phyloP scores from a whole-genome alignment of 2,797 vertebrate species.

The Etheostoma perlongum region DNA sequence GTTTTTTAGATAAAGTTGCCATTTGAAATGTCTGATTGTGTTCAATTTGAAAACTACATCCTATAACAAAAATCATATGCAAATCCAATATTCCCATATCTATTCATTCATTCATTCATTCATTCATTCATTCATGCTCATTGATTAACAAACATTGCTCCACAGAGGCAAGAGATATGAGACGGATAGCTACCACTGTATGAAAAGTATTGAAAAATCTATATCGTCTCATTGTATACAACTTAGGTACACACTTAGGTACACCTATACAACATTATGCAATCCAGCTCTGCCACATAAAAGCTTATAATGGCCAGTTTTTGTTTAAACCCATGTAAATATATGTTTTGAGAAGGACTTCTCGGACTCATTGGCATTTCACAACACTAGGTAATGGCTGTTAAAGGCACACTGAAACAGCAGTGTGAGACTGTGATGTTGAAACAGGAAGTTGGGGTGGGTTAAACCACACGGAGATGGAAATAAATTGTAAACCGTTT shows the following conservation, averaged over 20 bases:
- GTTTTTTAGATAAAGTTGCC: background rate
- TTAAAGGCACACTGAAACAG: background rate
- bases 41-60: background rate
- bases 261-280: background rate
- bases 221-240: too few relatives aligned
- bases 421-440: background rate
- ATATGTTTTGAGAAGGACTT: background rate
- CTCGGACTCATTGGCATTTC: background rate
- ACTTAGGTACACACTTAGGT: too few relatives aligned
- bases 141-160: background rate
- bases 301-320: background rate
- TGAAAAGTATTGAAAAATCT: too few relatives aligned
- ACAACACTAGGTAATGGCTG: background rate
- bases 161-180: background rate
- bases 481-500: background rate
- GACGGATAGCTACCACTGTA: background rate
- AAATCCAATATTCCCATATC: background rate
- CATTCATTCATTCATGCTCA: background rate
- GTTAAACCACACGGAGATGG: background rate
- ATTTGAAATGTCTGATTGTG: background rate
- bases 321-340: background rate
- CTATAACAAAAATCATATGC: background rate
- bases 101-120: too few relatives aligned
- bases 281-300: background rate
- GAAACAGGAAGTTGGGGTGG: slow-evolving; percentile 41